phyloP scores from a whole-genome alignment of 1,140 invertebrate genomes.

The Pararge aegeria region DNA sequence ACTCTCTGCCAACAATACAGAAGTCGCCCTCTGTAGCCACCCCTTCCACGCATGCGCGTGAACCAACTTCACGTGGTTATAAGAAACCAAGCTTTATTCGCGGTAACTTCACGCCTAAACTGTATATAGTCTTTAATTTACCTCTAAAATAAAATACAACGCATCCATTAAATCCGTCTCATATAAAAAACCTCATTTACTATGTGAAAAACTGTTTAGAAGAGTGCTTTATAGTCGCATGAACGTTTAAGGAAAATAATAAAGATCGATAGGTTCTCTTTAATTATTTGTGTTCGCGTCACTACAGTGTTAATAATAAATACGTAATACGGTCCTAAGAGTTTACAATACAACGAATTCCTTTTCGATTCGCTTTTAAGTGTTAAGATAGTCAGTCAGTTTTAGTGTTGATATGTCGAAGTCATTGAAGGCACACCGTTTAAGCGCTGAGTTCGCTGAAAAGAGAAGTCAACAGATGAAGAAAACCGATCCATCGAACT shows the following conservation, averaged over 20 bases:
- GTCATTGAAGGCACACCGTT: slow-evolving; percentile 68
- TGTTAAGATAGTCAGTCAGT: slow-evolving; percentile 1
- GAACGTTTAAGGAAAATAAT: slow-evolving; percentile 36
- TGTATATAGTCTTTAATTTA: slow-evolving; percentile 67
- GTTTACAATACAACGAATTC: slow-evolving; percentile 65
- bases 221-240: background rate
- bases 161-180: slow-evolving; percentile 67
- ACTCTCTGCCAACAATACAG: slow-evolving; percentile 60
- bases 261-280: slow-evolving; percentile 66
- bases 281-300: slow-evolving; percentile 68
- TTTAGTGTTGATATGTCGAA: slow-evolving; percentile 62
- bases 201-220: slow-evolving; percentile 9
- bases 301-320: slow-evolving; percentile 40
- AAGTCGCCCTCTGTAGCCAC: slow-evolving; percentile 42
- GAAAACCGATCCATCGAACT: slow-evolving; percentile 62
- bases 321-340: slow-evolving; percentile 44
- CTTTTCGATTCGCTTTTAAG: slow-evolving; percentile 13
- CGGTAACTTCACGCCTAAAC: slow-evolving; percentile 63
- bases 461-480: slow-evolving; percentile 62
- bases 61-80: slow-evolving; percentile 50
- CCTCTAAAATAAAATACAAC: slow-evolving; percentile 59
- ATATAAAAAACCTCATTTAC: slow-evolving; percentile 22
- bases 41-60: slow-evolving; percentile 63
- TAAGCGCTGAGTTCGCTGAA: slow-evolving; percentile 71
- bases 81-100: slow-evolving; percentile 55